These are phyloP conservation scores for Leucophora obtusa DNA, from an alignment of 2,888 invertebrate genomes.

Conservation along the genomic window DNA sequence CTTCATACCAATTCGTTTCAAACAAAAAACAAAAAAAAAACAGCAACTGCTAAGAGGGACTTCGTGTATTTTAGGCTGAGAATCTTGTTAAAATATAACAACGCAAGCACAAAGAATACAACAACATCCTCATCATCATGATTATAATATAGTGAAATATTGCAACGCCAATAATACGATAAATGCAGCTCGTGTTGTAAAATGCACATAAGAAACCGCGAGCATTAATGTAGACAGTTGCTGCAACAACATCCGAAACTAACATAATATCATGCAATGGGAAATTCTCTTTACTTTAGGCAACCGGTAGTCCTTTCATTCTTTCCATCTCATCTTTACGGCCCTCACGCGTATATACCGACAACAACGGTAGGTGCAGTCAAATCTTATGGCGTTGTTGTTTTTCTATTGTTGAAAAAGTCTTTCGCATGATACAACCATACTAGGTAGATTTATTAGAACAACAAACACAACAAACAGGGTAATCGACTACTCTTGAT, in stretches of 20 bases:
- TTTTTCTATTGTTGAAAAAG: conserved; percentile 14
- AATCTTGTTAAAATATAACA: conserved; percentile 42
- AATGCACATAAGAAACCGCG: conserved; percentile 45
- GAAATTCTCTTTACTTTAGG: conserved; percentile 23
- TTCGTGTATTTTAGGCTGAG: conserved; percentile 28
- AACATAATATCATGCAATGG: conserved; percentile 7
- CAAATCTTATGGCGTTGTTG: not conserved
- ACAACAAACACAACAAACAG: too few relatives aligned
- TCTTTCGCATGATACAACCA: too few relatives aligned
- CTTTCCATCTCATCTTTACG: conserved; percentile 21
- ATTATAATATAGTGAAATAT: conserved; percentile 7
- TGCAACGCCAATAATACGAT: conserved; percentile 34
- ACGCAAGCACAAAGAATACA: not conserved
- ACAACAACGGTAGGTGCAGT: not conserved
- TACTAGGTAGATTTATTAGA: too few relatives aligned
- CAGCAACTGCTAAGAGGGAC: conserved; percentile 7
- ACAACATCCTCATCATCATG: conserved; percentile 13
- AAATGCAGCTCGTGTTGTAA: conserved; percentile 14
- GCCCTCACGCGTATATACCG: conserved; percentile 7
- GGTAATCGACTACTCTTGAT: too few relatives aligned
- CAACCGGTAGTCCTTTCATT: conserved; percentile 32
- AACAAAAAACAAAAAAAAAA: conserved; percentile 22
- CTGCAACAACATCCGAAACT: conserved; percentile 5
- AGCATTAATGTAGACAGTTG: conserved; percentile 29
- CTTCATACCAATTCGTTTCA: conserved; percentile 39